These are phyloP conservation scores for Cinclus mexicanus DNA, from an alignment of 2,113 vertebrate species.

Conservation along the genomic window DNA sequence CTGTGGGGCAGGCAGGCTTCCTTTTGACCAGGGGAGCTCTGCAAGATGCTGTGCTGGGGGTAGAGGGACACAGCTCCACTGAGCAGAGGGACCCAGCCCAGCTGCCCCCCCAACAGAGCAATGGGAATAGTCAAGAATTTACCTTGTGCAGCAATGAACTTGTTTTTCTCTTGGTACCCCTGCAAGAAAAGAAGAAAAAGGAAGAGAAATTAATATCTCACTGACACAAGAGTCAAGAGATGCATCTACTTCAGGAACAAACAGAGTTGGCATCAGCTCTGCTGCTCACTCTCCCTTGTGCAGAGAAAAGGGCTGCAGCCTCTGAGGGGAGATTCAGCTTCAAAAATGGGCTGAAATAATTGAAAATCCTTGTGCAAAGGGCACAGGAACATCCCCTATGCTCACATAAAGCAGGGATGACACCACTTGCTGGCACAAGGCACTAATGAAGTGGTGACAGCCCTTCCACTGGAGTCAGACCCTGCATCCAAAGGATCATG, in stretches of 20 bases:
- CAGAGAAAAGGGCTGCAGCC: background rate
- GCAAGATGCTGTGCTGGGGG: background rate
- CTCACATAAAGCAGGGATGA: accelerated
- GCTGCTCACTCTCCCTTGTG: background rate
- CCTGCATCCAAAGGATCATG: background rate
- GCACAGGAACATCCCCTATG: background rate
- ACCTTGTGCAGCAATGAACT: constrained; percentile 99
- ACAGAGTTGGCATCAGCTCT: background rate
- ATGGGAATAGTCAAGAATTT: background rate
- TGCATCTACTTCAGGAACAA: background rate
- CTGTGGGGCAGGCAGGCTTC: background rate
- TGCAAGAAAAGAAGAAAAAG: constrained; percentile 32
- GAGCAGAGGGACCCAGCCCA: background rate
- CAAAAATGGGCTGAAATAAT: background rate
- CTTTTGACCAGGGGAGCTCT: background rate
- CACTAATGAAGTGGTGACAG: background rate
- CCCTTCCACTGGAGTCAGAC: background rate
- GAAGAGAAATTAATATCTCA: background rate
- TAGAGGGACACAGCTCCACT: background rate
- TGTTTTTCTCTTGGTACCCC: constrained; percentile 99
- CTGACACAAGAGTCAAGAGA: background rate
- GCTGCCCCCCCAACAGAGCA: background rate
- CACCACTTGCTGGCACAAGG: background rate
- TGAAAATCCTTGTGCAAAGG: background rate
- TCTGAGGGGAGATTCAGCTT: background rate